Evolutionary conservation across 2,888 invertebrate genomes (phyloP), one percentile per base, ranked within the genome.

Genomic region (Junonia oenone): DNA sequence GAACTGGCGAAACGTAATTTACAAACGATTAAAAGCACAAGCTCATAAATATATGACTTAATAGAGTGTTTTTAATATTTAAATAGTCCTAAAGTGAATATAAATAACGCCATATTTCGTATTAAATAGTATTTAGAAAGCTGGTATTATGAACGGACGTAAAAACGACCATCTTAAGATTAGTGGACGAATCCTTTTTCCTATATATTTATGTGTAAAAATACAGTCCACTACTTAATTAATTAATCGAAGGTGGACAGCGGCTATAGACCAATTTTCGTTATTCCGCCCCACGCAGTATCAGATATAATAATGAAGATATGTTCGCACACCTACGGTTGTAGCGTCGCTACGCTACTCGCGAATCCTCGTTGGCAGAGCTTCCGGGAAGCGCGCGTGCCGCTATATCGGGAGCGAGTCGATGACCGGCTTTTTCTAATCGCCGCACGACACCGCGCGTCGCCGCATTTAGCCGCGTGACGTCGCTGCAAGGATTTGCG

Each of bases 381-480:
- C 59, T 62, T 61, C 59, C 63, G 59, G 63, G 61, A 59, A 59
- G 59, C 17, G 46, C 53, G 58, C 61, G 61, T 53, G 60, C 38
- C 54, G 59, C 59, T 61, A 59, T 56, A 59, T 59, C 55, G 56
- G 59, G 55, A 52, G 53, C 43, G 64, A 65, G 77, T 76, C 77
- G 70, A 57, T 67, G 76, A 76, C 76, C 76, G 72, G 56, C 69
- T 63, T 66, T 65, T 43, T 51, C 33, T 35, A 35, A 43, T 51
- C 35, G 49, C 29, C 33, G 26, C 15, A 14, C 55, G 55, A 52
- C 51, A 51, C 31, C 40, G n/a, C 27, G 13, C 6, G 62, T 65
- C 53, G 61, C 52, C 55, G 43, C 56, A 45, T 48, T 35, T 40
- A 52, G 51, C 56, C 35, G 56, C 49, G 59, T 58, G 58, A 61